Base-by-base conservation (phyloP, 1,140 invertebrate genomes). In the Chionoecetes opilio region DNA sequence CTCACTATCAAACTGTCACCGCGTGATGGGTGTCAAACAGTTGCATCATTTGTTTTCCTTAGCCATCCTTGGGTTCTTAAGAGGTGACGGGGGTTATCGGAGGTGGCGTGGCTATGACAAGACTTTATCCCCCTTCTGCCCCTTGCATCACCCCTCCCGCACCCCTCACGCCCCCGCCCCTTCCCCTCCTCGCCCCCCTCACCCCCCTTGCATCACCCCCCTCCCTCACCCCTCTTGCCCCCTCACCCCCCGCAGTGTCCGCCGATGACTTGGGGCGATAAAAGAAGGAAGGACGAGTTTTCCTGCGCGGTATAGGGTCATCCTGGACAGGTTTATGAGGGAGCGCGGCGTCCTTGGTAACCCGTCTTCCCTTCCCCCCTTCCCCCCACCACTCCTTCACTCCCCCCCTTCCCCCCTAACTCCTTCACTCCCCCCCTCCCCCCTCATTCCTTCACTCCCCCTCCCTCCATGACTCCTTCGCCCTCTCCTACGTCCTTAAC, bases 21-120 rank as follows among this genome's bases (percentile, higher is more conserved):
- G 63, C 63, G 21, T 75, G 21, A 26, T n/a, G 1, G 6, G n/a
- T n/a, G n/a, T 26, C 63, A n/a, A n/a, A 17, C 21, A 26, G 63
- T 75, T n/a, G 63, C 63, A 75, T n/a, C 63, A 75, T 75, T 75
- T 75, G n/a, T 75, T 75, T n/a, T 75, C 9, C 63, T 75, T 26
- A 63, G 17, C 53, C 53, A 14, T 26, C 53, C 53, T 46, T 26
- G 53, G 53, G 53, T 63, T 6, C 9, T 21, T 26, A 21, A 21
- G 53, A 41, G 53, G 53, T 21, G 53, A 14, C 38, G 3, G 5
- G 38, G 38, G 38, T 41, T 41, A 41, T 41, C 53, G 17, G 6
- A 26, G 21, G 21, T 21, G 53, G 53, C 21, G 53, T 21, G 53
- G 53, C 53, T 63, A 21, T 8, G 8, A 41, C 8, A 9, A 26